Evolutionary conservation across 1,140 invertebrate species (phyloP).

Genomic region (Hirudo medicinalis): DNA sequence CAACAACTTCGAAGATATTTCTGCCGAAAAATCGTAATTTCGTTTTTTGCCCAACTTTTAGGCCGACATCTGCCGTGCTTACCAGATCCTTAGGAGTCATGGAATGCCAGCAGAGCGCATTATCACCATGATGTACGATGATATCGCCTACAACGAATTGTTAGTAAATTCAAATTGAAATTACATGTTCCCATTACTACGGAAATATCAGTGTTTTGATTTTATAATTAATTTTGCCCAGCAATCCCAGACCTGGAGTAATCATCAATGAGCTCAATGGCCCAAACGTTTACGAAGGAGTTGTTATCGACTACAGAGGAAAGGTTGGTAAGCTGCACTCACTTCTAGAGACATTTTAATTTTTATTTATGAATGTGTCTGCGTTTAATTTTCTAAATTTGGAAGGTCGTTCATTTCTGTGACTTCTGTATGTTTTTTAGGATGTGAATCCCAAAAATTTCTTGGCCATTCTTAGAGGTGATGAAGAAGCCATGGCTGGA

Average conservation of each 20-base stretch:
- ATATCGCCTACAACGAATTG: constrained; percentile 47
- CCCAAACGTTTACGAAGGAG: constrained; percentile 22
- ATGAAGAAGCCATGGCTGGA: constrained; percentile 11
- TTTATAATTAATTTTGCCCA: constrained; percentile 26
- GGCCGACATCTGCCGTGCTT: constrained; percentile 43
- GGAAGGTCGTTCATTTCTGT: no score
- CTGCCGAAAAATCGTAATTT: no score
- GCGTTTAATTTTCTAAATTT: not conserved
- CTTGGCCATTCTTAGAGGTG: constrained; percentile 17
- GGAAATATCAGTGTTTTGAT: constrained; percentile 27
- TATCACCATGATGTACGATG: constrained; percentile 54
- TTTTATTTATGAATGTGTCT: no score
- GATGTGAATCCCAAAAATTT: constrained; percentile 18
- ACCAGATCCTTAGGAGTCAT: constrained; percentile 48
- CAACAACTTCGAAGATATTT: no score
- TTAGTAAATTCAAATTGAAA: constrained; percentile 34
- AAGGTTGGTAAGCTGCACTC: constrained; percentile 6
- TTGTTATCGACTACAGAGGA: constrained; percentile 21
- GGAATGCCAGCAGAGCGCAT: constrained; percentile 50
- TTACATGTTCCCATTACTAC: not conserved
- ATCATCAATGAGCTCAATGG: constrained; percentile 51
- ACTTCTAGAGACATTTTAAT: not conserved
- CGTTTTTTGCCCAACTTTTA: not conserved
- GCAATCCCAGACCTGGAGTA: constrained; percentile 49
- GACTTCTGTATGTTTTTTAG: not conserved